phyloP scores from a whole-genome alignment of 2,113 vertebrate species.

The Sturnus vulgaris region DNA sequence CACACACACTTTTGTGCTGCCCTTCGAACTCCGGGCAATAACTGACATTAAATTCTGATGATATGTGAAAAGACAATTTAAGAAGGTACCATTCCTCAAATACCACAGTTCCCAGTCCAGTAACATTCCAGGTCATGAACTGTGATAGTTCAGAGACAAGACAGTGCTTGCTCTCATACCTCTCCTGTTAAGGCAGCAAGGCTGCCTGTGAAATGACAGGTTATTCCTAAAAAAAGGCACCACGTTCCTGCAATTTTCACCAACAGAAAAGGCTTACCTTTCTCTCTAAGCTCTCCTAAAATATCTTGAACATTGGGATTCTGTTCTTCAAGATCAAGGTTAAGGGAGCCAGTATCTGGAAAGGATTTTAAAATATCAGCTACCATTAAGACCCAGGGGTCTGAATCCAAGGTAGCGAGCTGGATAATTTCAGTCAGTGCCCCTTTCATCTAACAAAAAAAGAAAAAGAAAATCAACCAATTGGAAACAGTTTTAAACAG shows the following conservation, averaged over 20 bases:
- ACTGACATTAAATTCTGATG: not conserved
- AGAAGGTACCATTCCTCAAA: not conserved
- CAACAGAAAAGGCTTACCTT: slow-evolving; percentile 73
- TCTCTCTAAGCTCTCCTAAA: slow-evolving; percentile 92
- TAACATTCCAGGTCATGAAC: not conserved
- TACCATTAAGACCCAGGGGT: slow-evolving; percentile 99
- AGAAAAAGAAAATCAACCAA: slow-evolving; percentile 62
- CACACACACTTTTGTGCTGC: not conserved
- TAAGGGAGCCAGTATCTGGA: slow-evolving; percentile 94
- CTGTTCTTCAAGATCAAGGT: slow-evolving; percentile 96
- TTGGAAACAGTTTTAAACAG: slow-evolving; percentile 38
- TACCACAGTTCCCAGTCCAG: not conserved
- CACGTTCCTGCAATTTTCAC: not conserved
- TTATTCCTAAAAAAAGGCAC: not conserved
- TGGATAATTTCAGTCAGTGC: slow-evolving; percentile 95
- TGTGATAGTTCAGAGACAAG: not conserved
- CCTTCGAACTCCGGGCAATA: not conserved
- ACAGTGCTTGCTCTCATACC: not conserved
- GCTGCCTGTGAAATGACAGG: not conserved
- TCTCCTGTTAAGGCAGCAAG: not conserved
- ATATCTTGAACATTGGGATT: slow-evolving; percentile 98
- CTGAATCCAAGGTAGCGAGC: slow-evolving; percentile 93
- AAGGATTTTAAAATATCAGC: slow-evolving; percentile 98
- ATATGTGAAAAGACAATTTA: not conserved
- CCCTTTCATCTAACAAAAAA: slow-evolving; percentile 88